phyloP scores from a whole-genome alignment of 2,888 invertebrate genomes.

The Carterocephalus palaemon region DNA sequence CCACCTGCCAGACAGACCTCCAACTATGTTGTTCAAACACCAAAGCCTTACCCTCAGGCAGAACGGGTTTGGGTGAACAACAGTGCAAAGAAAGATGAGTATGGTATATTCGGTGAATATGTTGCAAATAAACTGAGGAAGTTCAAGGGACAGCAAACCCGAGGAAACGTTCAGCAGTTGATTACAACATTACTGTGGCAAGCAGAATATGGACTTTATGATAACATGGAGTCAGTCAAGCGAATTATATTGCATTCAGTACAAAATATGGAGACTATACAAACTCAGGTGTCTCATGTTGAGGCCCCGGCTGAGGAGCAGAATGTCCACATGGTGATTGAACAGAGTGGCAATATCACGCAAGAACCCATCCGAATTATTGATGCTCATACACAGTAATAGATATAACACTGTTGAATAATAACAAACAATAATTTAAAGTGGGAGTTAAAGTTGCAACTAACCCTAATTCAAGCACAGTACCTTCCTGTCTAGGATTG shows the following conservation, averaged over 20 bases:
- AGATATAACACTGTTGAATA: too few species aligned
- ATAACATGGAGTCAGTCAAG: slow-evolving; percentile 62
- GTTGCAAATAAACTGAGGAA: slow-evolving; percentile 67
- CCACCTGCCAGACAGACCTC: slow-evolving; percentile 39
- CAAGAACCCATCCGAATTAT: slow-evolving; percentile 17
- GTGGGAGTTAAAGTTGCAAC: too few species aligned
- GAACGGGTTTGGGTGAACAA: slow-evolving; percentile 40
- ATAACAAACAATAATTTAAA: too few species aligned
- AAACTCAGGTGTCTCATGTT: slow-evolving; percentile 18
- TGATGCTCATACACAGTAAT: slow-evolving; percentile 6
- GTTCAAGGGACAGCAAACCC: slow-evolving; percentile 50
- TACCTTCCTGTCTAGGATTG: too few species aligned
- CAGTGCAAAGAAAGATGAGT: slow-evolving; percentile 53
- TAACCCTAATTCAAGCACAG: too few species aligned
- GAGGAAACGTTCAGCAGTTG: slow-evolving; percentile 65
- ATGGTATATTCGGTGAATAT: slow-evolving; percentile 66
- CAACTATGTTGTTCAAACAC: slow-evolving; percentile 27
- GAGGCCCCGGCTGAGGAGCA: background rate
- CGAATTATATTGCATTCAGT: slow-evolving; percentile 54
- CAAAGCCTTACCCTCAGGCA: slow-evolving; percentile 4
- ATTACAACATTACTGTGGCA: slow-evolving; percentile 72
- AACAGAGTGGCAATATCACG: slow-evolving; percentile 3
- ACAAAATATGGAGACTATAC: slow-evolving; percentile 35
- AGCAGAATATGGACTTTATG: slow-evolving; percentile 66
- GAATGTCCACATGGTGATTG: slow-evolving; percentile 17